Evolutionary conservation across 2,113 vertebrate genomes (phyloP), one percentile per base, ranked within the genome.

Genomic region (Calidris pugnax): DNA sequence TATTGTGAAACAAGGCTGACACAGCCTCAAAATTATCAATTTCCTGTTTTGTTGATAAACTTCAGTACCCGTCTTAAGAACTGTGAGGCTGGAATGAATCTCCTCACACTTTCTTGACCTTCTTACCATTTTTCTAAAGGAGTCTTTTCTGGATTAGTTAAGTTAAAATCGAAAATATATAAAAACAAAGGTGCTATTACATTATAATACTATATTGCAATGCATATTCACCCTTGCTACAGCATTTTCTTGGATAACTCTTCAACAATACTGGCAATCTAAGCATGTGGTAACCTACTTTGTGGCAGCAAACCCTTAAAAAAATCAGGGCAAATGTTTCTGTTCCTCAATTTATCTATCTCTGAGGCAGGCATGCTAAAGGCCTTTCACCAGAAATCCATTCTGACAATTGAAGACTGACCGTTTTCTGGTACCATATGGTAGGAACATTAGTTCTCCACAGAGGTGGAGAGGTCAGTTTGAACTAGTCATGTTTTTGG

Each of bases 1-100:
- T 27, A 5, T 89, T 94, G 87, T 96, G 91, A 96, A 95, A 95
- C 60, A 57, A 82, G 41, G 57, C 85, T 97, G 91, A 97, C 85
- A 86, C 81, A 86, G 37, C 60, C 77, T 82, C 57, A 63, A 64
- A 93, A 69, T 72, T 93, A 93, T 93, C 94, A 92, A 92, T 92
- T 96, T 95, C 87, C 95, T 97, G 89, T 73, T 75, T 79, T 56
- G 9, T 18, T 87, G 57, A 89, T 69, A 83, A 87, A 83, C 15
- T 62, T 81, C 37, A 77, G 33, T 50, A 77, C 35, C 59, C 56
- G 59, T 14, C 32, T 63, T 57, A 75, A 93, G n/a, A 95, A 74
- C 23, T 57, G 27, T 30, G 63, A 88, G 26, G 33, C 39, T 69
- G 55, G 55, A 94, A 64, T 11, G 4, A 76, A 84, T 48, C 80